Conservation (phyloP, 2,113 vertebrate species). For the Colinus virginianus region DNA sequence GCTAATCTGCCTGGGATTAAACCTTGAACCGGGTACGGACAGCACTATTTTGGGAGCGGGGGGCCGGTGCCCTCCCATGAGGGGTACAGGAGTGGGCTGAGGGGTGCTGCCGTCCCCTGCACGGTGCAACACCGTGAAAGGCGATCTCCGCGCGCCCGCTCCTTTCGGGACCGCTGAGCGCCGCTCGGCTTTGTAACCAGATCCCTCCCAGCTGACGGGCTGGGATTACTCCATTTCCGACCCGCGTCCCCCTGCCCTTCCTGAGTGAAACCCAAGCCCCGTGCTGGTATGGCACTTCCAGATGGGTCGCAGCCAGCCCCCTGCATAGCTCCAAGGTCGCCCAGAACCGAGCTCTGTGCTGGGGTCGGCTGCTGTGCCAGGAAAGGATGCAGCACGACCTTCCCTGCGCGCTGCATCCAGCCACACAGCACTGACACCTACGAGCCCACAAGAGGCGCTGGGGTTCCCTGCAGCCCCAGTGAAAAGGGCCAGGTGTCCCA, state of each 20-base stretch:
- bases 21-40: not conserved
- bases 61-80: not conserved
- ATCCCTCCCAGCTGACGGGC: conserved; percentile 74
- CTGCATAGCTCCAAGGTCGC: conserved; percentile 5
- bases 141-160: conserved; percentile 53
- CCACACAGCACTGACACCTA: not conserved
- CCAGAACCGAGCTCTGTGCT: not conserved
- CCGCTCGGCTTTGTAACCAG: conserved; percentile 69
- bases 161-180: not conserved
- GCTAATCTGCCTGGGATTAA: conserved; percentile 70
- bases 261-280: conserved; percentile 72
- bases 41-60: conserved; percentile 8
- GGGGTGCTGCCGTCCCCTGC: not conserved
- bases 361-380: not conserved
- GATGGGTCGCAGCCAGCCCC: conserved; percentile 23
- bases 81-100: not conserved
- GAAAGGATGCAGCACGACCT: not conserved
- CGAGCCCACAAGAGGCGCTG: not conserved
- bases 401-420: not conserved
- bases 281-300: conserved; percentile 35
- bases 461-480: rapidly evolving
- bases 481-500: rapidly evolving
- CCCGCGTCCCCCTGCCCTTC: conserved; percentile 68
- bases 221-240: conserved; percentile 75
- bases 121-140: conserved; percentile 66